Evolutionary conservation across 2,113 vertebrate species (phyloP), one percentile per base, ranked within the genome.

Genomic region (Isurus oxyrinchus): DNA sequence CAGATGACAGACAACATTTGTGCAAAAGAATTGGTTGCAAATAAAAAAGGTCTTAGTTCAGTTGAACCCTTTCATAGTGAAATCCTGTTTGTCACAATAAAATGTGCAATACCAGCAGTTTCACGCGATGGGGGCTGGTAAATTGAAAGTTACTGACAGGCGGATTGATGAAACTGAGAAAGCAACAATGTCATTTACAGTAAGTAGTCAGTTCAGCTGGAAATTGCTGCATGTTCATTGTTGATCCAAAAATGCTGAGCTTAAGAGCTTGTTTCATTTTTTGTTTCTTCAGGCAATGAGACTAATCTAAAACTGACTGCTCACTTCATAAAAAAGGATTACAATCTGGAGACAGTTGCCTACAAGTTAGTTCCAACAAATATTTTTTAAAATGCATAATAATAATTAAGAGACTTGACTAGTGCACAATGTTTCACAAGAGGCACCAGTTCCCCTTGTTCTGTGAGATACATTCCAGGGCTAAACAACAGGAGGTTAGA

Each of bases 31-130:
- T 91, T 59, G 31, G n/a, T 61, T 91, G 55, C 55, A 31, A 59
- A 94, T 94, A 66, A 40, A 91, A 66, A 25, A 94, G 63, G 63
- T 69, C 40, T 95, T 95, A 95, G 66, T 69, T 95, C 66, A 95
- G 61, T 95, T 49, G 94, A 95, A 95, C 40, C 40, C 63, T 95
- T 95, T 95, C 44, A 72, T 14, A 69, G 21, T 95, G 44, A 95
- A 95, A 69, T 53, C 40, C 61, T 69, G 66, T 53, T 95, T 53
- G 44, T 94, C 90, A 63, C 90, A 94, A 63, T 57, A 93, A 93
- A 63, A 63, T 94, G 31, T 63, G 90, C 19, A 63, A 40, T 3
- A 53, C 63, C 23, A 44, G 44, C 94, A 95, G 66, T 69, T 95
- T 53, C 66, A 49, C 35, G 67, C 23, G 2, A 53, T 69, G 67